These are phyloP conservation scores for Caenorhabditis virilis DNA, from an alignment of 2,888 invertebrate species.

Conservation along the genomic window DNA sequence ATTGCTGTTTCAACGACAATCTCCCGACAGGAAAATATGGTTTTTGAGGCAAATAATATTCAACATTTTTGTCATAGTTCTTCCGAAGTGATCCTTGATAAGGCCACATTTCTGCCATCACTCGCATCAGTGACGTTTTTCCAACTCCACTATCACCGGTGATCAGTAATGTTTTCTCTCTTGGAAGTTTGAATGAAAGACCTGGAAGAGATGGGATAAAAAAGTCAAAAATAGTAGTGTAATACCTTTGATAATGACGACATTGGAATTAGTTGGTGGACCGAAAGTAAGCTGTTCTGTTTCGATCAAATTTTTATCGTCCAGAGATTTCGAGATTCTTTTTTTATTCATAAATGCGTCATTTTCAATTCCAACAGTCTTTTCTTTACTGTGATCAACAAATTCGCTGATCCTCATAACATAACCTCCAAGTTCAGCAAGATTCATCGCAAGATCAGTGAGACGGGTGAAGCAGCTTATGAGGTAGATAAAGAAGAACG, in stretches of 20 bases:
- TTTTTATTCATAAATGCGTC: conserved; percentile 7
- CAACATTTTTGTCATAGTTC: conserved; percentile 32
- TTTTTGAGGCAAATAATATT: conserved; percentile 73
- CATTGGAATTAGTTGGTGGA: conserved; percentile 35
- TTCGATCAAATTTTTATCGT: conserved; percentile 13
- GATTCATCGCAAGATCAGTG: conserved; percentile 71
- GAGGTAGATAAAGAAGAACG: conserved; percentile 74
- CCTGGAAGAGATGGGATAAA: conserved; percentile 57
- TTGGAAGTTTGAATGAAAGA: conserved; percentile 70
- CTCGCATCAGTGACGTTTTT: conserved; percentile 85
- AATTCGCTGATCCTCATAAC: conserved; percentile 68
- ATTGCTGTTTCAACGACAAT: conserved; percentile 55
- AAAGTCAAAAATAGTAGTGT: neutral
- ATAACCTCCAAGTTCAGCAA: conserved; percentile 72
- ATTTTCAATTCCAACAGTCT: conserved; percentile 15
- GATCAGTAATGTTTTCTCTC: conserved; percentile 77
- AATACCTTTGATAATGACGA: conserved; percentile 39
- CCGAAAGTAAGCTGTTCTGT: conserved; percentile 29
- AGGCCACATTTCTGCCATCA: conserved; percentile 91
- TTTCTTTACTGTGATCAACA: conserved; percentile 17
- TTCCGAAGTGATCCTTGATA: conserved; percentile 70
- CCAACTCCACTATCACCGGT: conserved; percentile 95
- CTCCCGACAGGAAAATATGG: conserved; percentile 73
- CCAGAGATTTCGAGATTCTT: neutral
- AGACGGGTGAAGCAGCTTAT: conserved; percentile 73